Conservation (phyloP, 2,797 vertebrate species). For the Polyboroides typus region DNA sequence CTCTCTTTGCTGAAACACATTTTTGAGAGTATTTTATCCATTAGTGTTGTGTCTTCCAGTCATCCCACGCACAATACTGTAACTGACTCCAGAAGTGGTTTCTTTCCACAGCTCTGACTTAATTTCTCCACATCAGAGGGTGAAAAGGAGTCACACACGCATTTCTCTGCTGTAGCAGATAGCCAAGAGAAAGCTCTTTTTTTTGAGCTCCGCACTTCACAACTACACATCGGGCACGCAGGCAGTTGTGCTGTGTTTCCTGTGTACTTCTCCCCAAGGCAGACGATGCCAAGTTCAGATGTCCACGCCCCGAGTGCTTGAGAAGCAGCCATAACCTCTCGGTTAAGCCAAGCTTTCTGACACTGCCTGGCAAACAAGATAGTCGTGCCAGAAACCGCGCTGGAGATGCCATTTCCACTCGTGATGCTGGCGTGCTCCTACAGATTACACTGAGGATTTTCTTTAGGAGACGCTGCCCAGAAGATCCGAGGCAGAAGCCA, state of each 20-base stretch:
- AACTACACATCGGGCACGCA: no score
- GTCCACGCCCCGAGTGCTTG: accelerated
- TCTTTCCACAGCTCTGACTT: background rate
- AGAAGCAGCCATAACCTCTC: background rate
- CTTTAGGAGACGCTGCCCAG: background rate
- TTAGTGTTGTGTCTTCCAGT: background rate
- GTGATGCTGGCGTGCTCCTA: accelerated
- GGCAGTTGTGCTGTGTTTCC: background rate
- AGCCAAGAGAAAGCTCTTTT: background rate
- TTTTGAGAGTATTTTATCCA: background rate
- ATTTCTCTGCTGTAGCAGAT: background rate
- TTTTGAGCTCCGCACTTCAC: background rate
- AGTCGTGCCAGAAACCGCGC: accelerated
- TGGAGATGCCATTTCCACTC: accelerated
- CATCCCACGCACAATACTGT: accelerated
- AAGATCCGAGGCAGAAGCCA: background rate
- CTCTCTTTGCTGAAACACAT: background rate
- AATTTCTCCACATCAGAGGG: background rate
- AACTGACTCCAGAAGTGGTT: background rate
- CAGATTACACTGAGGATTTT: background rate
- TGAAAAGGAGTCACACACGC: background rate
- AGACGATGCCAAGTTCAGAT: background rate
- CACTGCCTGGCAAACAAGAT: background rate
- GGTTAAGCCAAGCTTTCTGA: background rate
- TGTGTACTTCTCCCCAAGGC: background rate